Evolutionary conservation across 1,140 invertebrate genomes (phyloP).

Genomic region (Daktulosphaira vitifoliae): DNA sequence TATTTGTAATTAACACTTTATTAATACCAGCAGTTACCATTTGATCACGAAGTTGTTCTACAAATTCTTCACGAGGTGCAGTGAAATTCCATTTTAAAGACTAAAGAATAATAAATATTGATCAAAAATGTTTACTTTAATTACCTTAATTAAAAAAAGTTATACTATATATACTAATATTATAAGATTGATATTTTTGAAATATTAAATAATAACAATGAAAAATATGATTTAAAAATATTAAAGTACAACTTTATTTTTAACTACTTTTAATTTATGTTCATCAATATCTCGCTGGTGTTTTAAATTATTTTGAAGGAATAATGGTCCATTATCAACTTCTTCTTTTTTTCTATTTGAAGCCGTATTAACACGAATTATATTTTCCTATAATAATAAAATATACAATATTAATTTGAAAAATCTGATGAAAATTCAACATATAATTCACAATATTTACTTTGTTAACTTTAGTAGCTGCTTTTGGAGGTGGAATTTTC

Average conservation of each 20-base stretch:
- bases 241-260: no score
- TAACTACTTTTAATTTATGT: slow-evolving; percentile 67
- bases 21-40: slow-evolving; percentile 83
- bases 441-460: not conserved
- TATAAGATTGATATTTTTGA: no score
- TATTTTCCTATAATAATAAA: slow-evolving; percentile 28
- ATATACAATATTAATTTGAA: not conserved
- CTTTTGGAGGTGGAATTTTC: not conserved
- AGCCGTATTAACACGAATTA: slow-evolving; percentile 2
- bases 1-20: slow-evolving; percentile 72
- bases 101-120: slow-evolving; percentile 41
- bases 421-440: not conserved
- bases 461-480: slow-evolving; percentile 3
- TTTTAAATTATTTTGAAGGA: slow-evolving; percentile 78
- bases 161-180: no score
- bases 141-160: no score
- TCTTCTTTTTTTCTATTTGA: slow-evolving; percentile 66
- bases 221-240: no score
- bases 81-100: slow-evolving; percentile 93
- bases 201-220: no score
- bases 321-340: slow-evolving; percentile 65
- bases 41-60: slow-evolving; percentile 81
- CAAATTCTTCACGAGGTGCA: slow-evolving; percentile 84
- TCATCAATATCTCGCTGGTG: slow-evolving; percentile 86
- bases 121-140: no score